phyloP scores from a whole-genome alignment of 1,140 invertebrate genomes.

The Pinna nobilis region DNA sequence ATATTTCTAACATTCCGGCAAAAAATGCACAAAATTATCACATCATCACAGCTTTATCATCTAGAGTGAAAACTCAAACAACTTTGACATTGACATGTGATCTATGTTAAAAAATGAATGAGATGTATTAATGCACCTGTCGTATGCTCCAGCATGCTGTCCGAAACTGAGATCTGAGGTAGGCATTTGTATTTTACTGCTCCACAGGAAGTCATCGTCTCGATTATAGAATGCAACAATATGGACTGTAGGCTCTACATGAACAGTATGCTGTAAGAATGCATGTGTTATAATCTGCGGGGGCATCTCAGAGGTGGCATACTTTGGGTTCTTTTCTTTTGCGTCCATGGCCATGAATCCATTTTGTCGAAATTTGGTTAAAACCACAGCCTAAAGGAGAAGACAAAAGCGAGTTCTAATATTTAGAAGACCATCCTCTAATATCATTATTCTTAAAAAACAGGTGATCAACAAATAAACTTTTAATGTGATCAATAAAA shows the following conservation, averaged over 20 bases:
- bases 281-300: slow-evolving; percentile 29
- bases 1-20: too few species aligned
- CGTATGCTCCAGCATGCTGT: slow-evolving; percentile 47
- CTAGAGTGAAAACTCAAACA: too few species aligned
- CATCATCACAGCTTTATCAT: too few species aligned
- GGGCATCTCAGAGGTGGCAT: neutral
- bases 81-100: too few species aligned
- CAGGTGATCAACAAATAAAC: neutral
- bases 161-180: slow-evolving; percentile 42
- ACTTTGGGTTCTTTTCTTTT: slow-evolving; percentile 34
- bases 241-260: slow-evolving; percentile 53
- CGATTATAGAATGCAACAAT: slow-evolving; percentile 62
- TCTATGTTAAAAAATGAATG: neutral
- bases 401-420: neutral
- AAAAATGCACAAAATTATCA: too few species aligned
- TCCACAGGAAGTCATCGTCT: slow-evolving; percentile 53
- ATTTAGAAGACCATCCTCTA: neutral
- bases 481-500: too few species aligned
- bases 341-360: slow-evolving; percentile 36
- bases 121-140: slow-evolving; percentile 45
- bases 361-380: slow-evolving; percentile 21
- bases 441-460: neutral
- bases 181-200: slow-evolving; percentile 42
- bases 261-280: slow-evolving; percentile 45
- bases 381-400: slow-evolving; percentile 11